Conservation (phyloP, 2,888 invertebrate species). For the Drosophila longiperda region DNA sequence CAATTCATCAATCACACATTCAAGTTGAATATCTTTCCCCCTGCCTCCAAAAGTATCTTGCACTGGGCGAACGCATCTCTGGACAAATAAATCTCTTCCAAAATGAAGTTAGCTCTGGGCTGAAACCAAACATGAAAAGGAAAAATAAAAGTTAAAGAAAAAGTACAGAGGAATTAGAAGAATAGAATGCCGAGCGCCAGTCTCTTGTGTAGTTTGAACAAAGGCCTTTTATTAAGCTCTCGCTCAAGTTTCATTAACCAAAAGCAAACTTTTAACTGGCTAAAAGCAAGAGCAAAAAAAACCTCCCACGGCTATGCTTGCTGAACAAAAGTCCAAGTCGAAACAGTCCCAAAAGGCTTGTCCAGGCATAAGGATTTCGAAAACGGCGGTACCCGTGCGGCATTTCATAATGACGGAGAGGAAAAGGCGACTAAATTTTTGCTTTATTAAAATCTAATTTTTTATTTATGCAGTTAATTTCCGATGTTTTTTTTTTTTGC, state of each 20-base stretch:
- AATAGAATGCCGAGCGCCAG: slow-evolving; percentile 10
- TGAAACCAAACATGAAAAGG: slow-evolving; percentile 18
- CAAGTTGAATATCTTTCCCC: slow-evolving; percentile 28
- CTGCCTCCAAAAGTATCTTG: slow-evolving; percentile 30
- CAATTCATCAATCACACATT: slow-evolving; percentile 68
- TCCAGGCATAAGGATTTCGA: slow-evolving; percentile 31
- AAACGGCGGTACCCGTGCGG: slow-evolving; percentile 27
- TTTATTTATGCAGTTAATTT: slow-evolving; percentile 69
- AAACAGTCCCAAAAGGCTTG: slow-evolving; percentile 66
- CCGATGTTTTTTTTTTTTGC: slow-evolving; percentile 8
- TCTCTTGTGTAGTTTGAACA: slow-evolving; percentile 55
- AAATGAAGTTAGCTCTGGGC: slow-evolving; percentile 37
- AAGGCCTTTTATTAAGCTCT: slow-evolving; percentile 75
- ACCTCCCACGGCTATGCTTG: slow-evolving; percentile 4
- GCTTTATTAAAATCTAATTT: slow-evolving; percentile 78
- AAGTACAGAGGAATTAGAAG: slow-evolving; percentile 1
- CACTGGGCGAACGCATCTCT: slow-evolving; percentile 41
- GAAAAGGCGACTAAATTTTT: slow-evolving; percentile 45
- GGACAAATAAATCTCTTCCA: slow-evolving; percentile 22
- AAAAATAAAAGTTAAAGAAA: slow-evolving; percentile 8
- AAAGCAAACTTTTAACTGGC: slow-evolving; percentile 66
- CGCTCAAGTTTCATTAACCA: slow-evolving; percentile 73
- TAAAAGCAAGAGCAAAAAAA: slow-evolving; percentile 20
- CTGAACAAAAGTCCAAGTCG: slow-evolving; percentile 23
- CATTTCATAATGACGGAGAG: slow-evolving; percentile 48